Evolutionary conservation across 1,140 invertebrate species (phyloP).

Genomic region (Sinonovacula constricta): DNA sequence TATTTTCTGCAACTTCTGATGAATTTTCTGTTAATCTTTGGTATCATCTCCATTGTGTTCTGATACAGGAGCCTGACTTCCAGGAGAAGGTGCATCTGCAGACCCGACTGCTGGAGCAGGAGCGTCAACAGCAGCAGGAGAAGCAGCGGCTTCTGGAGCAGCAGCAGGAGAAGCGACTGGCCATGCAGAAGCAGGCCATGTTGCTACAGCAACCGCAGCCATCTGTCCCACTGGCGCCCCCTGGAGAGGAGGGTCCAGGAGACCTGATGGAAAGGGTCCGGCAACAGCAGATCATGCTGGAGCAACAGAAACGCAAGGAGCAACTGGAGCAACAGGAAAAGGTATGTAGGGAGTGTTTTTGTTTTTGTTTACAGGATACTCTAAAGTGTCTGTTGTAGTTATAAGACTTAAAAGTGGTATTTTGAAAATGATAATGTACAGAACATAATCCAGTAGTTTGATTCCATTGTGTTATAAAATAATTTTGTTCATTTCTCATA

Average conservation of each 20-base stretch:
- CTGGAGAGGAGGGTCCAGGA: constrained; percentile 30
- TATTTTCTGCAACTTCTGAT: too few relatives aligned
- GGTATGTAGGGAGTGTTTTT: constrained; percentile 26
- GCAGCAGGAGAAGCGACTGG: constrained; percentile 44
- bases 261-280: constrained; percentile 70
- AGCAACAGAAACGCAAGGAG: constrained; percentile 68
- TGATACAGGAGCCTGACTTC: constrained; percentile 46
- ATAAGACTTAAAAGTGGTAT: neutral
- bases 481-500: neutral
- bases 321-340: constrained; percentile 60
- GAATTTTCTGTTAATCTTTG: too few relatives aligned
- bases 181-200: constrained; percentile 57
- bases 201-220: constrained; percentile 44
- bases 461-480: neutral
- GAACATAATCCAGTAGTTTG: too few relatives aligned
- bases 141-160: constrained; percentile 50
- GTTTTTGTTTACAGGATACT: neutral
- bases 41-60: too few relatives aligned
- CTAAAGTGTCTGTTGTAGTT: too few relatives aligned
- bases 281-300: constrained; percentile 71
- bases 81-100: constrained; percentile 55
- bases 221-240: neutral
- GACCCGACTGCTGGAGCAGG: constrained; percentile 31
- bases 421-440: too few relatives aligned
- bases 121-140: constrained; percentile 45